phyloP scores from a whole-genome alignment of 2,113 vertebrate species.

The Variabilichromis moorii region DNA sequence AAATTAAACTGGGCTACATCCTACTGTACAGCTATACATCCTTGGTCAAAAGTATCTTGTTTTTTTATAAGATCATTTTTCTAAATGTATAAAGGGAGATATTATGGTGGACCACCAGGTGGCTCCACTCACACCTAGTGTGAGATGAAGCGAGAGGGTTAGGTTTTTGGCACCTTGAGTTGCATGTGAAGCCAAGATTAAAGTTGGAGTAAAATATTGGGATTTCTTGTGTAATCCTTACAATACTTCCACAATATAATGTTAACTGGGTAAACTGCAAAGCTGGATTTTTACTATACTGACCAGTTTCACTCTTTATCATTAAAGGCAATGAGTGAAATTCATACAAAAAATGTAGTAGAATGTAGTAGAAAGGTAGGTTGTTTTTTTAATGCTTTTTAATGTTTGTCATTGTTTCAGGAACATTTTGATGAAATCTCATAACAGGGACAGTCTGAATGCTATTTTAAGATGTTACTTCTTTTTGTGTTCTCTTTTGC shows the following conservation, averaged over 20 bases:
- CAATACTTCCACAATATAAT: background rate
- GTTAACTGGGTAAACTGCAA: background rate
- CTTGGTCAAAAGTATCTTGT: background rate
- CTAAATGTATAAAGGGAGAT: background rate
- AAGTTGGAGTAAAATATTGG: background rate
- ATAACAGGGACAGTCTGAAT: background rate
- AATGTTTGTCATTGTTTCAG: background rate
- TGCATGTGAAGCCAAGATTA: background rate
- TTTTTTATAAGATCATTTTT: background rate
- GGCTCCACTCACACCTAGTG: background rate
- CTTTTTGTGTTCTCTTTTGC: background rate
- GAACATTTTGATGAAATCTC: background rate
- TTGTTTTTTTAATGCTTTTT: background rate
- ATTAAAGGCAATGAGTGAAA: background rate
- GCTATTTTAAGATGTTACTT: background rate
- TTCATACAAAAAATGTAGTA: background rate
- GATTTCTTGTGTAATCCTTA: background rate
- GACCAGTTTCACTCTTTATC: background rate
- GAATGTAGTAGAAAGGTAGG: background rate
- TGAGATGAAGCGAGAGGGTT: background rate
- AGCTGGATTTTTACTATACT: background rate
- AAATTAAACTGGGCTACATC: background rate
- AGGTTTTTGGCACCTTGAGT: background rate
- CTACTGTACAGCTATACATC: background rate
- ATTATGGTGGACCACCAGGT: background rate